Conservation (phyloP, 2,113 vertebrate species). For the Machaerirhynchus nigripectus region DNA sequence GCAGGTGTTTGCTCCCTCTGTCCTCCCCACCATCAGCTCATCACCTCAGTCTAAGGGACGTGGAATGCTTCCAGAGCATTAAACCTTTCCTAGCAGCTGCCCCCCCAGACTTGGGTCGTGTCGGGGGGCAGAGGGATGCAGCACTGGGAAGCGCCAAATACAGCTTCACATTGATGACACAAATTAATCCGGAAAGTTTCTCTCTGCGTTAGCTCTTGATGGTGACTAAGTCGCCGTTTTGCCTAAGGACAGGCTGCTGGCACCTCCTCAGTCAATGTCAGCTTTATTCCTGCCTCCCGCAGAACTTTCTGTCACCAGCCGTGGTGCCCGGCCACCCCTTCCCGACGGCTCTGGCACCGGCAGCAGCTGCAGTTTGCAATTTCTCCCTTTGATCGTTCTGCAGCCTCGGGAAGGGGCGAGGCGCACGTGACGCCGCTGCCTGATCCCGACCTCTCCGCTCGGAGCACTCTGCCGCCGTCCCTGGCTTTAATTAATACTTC, state of each 20-base stretch:
- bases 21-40: background rate
- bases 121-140: background rate
- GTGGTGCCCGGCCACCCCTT: background rate
- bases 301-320: background rate
- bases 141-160: background rate
- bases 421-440: background rate
- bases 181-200: background rate
- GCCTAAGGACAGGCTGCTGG: conserved; percentile 2
- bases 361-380: background rate
- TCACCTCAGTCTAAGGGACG: fast-evolving
- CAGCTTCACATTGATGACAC: background rate
- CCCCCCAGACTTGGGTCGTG: background rate
- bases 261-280: background rate
- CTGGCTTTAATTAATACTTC: background rate
- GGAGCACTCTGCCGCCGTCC: fast-evolving
- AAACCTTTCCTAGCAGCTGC: background rate
- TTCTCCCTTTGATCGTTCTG: background rate
- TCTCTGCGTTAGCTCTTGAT: background rate
- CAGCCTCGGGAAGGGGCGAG: background rate
- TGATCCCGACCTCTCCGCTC: background rate
- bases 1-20: background rate
- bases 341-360: background rate
- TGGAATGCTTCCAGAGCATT: background rate
- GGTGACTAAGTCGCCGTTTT: background rate
- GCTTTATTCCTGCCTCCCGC: background rate